Base-by-base conservation (phyloP, 2,113 vertebrate species). In the Scomber colias region DNA sequence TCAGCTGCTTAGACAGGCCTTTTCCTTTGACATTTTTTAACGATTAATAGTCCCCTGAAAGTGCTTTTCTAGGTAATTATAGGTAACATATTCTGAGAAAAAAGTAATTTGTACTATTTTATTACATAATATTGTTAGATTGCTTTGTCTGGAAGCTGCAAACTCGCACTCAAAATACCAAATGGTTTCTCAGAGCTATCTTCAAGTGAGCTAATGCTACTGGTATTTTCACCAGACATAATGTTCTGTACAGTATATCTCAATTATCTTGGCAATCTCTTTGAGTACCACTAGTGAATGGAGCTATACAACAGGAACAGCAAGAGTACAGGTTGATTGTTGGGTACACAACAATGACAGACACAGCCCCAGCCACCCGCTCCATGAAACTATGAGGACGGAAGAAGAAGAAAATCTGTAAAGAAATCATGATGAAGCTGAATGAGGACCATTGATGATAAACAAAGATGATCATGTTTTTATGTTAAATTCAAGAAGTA, bases 21-120 rank as follows among this genome's bases (percentile, higher is more conserved):
- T 27, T 45, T 56, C 11, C 13, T 62, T 56, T 77, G 57, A 87
- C 79, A 77, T 86, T 85, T 78, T 21, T 63, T 62, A 27, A 35
- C 3, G 31, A 40, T 61, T 27, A 77, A 67, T 50, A 49, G 57
- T 57, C 15, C 21, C 17, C 31, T 73, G 16, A 66, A 85, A 75
- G n/a, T 3, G 7, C 14, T 79, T 50, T 68, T 61, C 19, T 13
- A 15, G 13, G 19, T 53, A 64, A 55, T 56, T 70, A 30, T 16
- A 21, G 24, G 35, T 40, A 9, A 53, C 13, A 45, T 3, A 2
- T 30, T 65, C 24, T 7, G 11, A 9, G 21, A 40, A 50, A 61
- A 61, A 61, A 24, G 21, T 44, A 1, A 53, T 65, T 35, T 67
- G 48, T 49, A 54, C 19, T 5, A 56, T 46, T 67, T 35, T 30